phyloP scores from a whole-genome alignment of 2,113 vertebrate species.

The Carassius carassius region DNA sequence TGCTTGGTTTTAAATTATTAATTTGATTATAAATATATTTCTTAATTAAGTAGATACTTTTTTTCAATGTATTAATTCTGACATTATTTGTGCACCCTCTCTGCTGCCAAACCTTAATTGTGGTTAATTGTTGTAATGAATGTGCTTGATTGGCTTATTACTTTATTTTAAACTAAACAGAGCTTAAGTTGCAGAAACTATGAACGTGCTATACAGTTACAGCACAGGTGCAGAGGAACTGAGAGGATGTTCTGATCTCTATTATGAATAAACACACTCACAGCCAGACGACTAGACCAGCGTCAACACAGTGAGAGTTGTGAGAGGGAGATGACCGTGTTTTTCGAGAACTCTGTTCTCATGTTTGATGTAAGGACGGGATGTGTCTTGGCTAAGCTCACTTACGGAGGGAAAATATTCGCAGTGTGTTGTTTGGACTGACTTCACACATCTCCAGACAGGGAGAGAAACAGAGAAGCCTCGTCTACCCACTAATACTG shows the following conservation, averaged over 20 bases:
- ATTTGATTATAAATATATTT: no score
- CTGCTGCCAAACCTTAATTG: background rate
- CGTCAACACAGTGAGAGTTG: conserved; percentile 37
- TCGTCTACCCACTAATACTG: conserved; percentile 23
- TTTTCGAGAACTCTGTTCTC: conserved; percentile 66
- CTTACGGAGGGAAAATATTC: conserved; percentile 70
- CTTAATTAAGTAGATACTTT: no score
- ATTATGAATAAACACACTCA: conserved; percentile 52
- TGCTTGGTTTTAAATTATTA: no score
- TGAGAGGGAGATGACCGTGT: conserved; percentile 50
- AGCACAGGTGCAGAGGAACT: conserved; percentile 13
- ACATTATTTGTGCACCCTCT: background rate
- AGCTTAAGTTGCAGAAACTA: conserved; percentile 5
- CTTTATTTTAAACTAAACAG: background rate
- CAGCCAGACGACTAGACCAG: conserved; percentile 36
- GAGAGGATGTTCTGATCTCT: background rate
- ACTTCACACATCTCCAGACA: conserved; percentile 69
- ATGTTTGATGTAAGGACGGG: conserved; percentile 70
- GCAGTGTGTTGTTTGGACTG: conserved; percentile 74
- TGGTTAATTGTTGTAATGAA: background rate
- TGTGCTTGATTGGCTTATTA: background rate
- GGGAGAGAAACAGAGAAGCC: conserved; percentile 27
- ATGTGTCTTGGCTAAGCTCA: conserved; percentile 59
- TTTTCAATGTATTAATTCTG: background rate
- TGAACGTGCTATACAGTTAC: background rate